Conservation (phyloP, 2,113 vertebrate species). For the Pelecanus crispus region DNA sequence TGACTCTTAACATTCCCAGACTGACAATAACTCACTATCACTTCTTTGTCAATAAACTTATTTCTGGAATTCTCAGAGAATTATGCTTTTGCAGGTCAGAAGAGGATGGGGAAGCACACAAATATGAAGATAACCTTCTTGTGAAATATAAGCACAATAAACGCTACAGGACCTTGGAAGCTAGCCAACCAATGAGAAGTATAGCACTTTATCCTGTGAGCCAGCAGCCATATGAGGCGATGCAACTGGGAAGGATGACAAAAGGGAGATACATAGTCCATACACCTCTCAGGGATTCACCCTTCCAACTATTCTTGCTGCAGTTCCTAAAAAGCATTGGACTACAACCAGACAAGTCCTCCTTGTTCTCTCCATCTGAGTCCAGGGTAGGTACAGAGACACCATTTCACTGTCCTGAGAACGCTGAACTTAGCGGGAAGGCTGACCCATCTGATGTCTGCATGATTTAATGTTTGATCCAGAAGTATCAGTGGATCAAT, state of each 20-base stretch:
- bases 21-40: not conserved
- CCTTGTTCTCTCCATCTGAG: not conserved
- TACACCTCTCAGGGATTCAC: not conserved
- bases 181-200: not conserved
- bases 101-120: not conserved
- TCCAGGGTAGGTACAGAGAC: not conserved
- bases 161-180: not conserved
- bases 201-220: not conserved
- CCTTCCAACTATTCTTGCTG: not conserved
- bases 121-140: not conserved
- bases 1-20: not conserved
- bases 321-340: not conserved
- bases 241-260: not conserved
- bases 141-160: not conserved
- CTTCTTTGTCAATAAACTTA: not conserved
- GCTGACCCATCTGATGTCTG: not conserved
- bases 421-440: not conserved
- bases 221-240: not conserved
- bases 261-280: not conserved
- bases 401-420: not conserved
- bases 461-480: not conserved
- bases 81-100: not conserved
- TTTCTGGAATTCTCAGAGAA: not conserved
- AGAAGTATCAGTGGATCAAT: not conserved
- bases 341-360: not conserved